A percentile compares a stretch with the other conserved stretches of the same genome.
These are phyloP conservation scores for Miniopterus natalensis DNA, from an alignment of 2,113 vertebrate genomes.

Conservation along the genomic window DNA sequence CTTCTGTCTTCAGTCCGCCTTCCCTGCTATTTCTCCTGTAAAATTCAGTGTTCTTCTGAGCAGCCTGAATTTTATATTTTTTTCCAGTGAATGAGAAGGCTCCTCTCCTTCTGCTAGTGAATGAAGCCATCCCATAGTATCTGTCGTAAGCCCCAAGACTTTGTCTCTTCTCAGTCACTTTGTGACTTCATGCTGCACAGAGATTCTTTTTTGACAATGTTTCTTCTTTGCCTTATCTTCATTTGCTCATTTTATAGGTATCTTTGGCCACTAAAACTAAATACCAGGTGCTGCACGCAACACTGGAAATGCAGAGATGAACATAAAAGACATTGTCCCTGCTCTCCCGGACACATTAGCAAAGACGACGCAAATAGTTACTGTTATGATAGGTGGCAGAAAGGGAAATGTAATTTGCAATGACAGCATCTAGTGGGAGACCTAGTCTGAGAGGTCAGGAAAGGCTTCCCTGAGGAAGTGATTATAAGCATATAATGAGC, in stretches of 20 bases:
- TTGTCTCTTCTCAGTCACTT: neutral
- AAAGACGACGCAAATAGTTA: neutral
- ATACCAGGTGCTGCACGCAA: neutral
- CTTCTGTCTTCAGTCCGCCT: neutral
- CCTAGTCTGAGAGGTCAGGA: neutral
- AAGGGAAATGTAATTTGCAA: neutral
- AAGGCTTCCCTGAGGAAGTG: neutral
- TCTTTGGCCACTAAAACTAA: neutral
- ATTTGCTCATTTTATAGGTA: neutral
- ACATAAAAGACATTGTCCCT: neutral
- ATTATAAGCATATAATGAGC: neutral
- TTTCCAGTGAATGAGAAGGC: neutral
- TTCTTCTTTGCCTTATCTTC: slow-evolving; percentile 25
- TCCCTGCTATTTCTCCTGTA: neutral
- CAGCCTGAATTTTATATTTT: neutral
- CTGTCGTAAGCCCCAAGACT: neutral
- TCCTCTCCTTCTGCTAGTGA: neutral
- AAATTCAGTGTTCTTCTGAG: neutral
- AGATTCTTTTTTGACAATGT: neutral
- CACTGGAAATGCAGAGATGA: neutral
- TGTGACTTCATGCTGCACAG: neutral
- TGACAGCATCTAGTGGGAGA: slow-evolving; percentile 26
- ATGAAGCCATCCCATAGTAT: neutral
- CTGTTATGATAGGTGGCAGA: neutral
- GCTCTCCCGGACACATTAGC: neutral